Percentiles rank a stretch among this genome's conserved stretches.
Evolutionary conservation across 2,888 invertebrate genomes (phyloP).

Genomic region (Acheta domesticus): DNA sequence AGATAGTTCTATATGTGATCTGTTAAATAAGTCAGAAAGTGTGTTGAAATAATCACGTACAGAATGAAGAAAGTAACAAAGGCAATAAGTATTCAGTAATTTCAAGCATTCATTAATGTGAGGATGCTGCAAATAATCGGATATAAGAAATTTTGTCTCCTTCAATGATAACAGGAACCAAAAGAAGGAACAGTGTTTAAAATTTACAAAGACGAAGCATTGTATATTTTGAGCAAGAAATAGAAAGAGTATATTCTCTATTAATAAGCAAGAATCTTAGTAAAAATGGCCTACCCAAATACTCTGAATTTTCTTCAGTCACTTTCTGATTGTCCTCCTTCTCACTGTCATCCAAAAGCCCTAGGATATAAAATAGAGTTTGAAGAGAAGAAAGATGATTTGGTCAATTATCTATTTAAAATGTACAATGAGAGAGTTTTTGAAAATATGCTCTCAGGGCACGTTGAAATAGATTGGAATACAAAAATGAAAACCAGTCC

Average conservation of each 20-base stretch:
- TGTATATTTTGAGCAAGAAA: too few species aligned
- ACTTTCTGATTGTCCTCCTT: slow-evolving; percentile 56
- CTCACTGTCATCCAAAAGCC: slow-evolving; percentile 65
- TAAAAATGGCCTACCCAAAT: background rate
- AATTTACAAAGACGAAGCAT: too few species aligned
- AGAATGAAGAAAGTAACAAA: slow-evolving; percentile 21
- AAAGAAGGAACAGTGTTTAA: too few species aligned
- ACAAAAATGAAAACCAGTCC: background rate
- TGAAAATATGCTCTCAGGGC: background rate
- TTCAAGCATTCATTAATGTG: background rate
- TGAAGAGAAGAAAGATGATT: slow-evolving; percentile 61
- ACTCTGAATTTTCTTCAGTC: slow-evolving; percentile 54
- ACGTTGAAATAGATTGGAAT: background rate
- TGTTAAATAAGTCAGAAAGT: too few species aligned
- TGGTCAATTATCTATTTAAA: slow-evolving; percentile 62
- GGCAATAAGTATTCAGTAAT: background rate
- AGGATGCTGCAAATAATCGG: background rate
- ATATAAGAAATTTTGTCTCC: too few species aligned
- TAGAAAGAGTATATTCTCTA: too few species aligned
- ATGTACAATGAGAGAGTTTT: slow-evolving; percentile 65
- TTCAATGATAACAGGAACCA: too few species aligned
- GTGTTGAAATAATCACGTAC: background rate
- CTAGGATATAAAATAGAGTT: slow-evolving; percentile 64
- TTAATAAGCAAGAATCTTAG: too few species aligned
- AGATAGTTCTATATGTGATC: too few species aligned